phyloP scores from a whole-genome alignment of 1,140 invertebrate genomes.

The Asobara japonica region DNA sequence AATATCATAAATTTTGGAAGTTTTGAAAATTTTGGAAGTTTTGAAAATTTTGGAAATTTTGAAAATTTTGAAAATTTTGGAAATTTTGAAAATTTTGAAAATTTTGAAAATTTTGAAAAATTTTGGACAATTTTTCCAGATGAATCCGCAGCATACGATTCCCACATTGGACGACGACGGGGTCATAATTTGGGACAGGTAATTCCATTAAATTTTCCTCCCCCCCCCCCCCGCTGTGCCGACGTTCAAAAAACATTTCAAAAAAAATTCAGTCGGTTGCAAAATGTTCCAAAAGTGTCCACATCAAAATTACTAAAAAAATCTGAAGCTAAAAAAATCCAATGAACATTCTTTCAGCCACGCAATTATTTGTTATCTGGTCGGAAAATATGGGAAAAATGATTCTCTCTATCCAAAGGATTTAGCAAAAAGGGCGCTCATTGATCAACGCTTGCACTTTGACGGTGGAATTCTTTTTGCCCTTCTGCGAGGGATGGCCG shows the following conservation, averaged over 20 bases:
- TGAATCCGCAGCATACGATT: not conserved
- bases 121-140: not conserved
- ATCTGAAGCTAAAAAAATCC: no score
- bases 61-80: no score
- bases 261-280: no score
- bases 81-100: no score
- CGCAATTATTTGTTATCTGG: slow-evolving; percentile 70
- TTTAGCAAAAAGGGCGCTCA: slow-evolving; percentile 65
- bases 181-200: not conserved
- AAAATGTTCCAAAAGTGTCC: no score
- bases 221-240: not conserved
- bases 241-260: no score
- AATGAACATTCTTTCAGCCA: slow-evolving; percentile 73
- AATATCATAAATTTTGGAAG: no score
- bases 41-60: no score
- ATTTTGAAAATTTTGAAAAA: no score
- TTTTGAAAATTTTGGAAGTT: no score
- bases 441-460: slow-evolving; percentile 71
- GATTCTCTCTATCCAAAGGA: slow-evolving; percentile 71
- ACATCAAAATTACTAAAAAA: no score
- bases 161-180: not conserved
- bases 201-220: no score
- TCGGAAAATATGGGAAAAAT: slow-evolving; percentile 69
- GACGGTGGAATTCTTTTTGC: slow-evolving; percentile 69
- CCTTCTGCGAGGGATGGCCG: slow-evolving; percentile 53